phyloP scores from a whole-genome alignment of 2,888 invertebrate species.

The Parthenolecanium corni region DNA sequence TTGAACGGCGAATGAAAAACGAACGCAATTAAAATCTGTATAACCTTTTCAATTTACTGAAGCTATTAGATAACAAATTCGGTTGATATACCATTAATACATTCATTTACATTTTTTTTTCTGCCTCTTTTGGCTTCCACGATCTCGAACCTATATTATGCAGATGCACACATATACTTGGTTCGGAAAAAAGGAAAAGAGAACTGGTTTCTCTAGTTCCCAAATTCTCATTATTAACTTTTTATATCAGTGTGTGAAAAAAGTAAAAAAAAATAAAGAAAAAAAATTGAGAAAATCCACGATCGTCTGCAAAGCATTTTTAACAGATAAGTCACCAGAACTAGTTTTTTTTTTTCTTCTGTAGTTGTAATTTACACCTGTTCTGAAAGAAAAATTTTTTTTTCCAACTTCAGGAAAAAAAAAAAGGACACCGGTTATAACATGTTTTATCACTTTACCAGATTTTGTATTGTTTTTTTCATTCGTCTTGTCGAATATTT shows the following conservation, averaged over 20 bases:
- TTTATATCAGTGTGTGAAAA: conserved; percentile 1
- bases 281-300: neutral
- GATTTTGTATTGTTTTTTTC: conserved; percentile 12
- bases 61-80: conserved; percentile 3
- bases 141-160: too few relatives aligned
- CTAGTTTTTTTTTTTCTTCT: neutral
- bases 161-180: too few relatives aligned
- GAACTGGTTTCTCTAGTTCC: conserved; percentile 1
- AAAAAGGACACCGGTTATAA: conserved; percentile 3
- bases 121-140: too few relatives aligned
- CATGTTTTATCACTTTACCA: conserved; percentile 25
- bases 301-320: neutral
- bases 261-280: neutral
- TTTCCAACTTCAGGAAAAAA: neutral
- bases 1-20: neutral
- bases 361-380: conserved; percentile 20
- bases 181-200: neutral
- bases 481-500: neutral
- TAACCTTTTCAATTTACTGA: neutral
- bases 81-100: conserved; percentile 5
- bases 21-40: conserved; percentile 3
- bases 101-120: conserved; percentile 4
- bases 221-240: conserved; percentile 1
- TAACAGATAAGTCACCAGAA: conserved; percentile 11
- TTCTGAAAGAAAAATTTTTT: conserved; percentile 9